Percentiles rank a stretch among this genome's conserved stretches.
phyloP scores from a whole-genome alignment of 2,888 invertebrate species.

The Pediacus dermestoides region DNA sequence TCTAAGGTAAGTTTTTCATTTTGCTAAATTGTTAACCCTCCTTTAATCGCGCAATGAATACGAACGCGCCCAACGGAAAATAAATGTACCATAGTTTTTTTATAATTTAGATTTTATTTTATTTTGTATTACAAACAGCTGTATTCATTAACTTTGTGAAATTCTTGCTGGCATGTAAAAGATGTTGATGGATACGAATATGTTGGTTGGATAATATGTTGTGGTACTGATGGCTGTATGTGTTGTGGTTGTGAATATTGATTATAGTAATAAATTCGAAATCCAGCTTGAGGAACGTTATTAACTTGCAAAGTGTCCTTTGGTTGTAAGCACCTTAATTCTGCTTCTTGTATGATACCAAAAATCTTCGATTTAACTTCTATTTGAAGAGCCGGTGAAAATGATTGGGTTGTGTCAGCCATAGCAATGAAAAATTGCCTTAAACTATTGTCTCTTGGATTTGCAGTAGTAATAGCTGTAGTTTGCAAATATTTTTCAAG shows the following conservation, averaged over 20 bases:
- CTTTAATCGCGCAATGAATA: too few relatives aligned
- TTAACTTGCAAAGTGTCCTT: neutral
- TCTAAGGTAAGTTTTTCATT: slow-evolving; percentile 5
- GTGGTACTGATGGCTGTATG: neutral
- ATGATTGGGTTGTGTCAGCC: slow-evolving; percentile 4
- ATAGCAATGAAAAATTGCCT: slow-evolving; percentile 7
- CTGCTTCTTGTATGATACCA: slow-evolving; percentile 4
- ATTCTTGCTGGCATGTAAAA: slow-evolving; percentile 2
- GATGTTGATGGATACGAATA: slow-evolving; percentile 6
- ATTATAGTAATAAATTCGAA: slow-evolving; percentile 4
- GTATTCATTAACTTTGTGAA: slow-evolving; percentile 6
- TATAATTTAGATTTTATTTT: too few relatives aligned
- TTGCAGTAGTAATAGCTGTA: slow-evolving; percentile 3
- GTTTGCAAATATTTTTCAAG: slow-evolving; percentile 9
- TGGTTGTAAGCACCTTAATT: slow-evolving; percentile 7
- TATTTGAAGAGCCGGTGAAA: slow-evolving; percentile 7
- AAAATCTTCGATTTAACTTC: slow-evolving; percentile 9
- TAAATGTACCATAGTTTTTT: too few relatives aligned
- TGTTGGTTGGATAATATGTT: slow-evolving; percentile 8
- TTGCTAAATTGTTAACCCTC: slow-evolving; percentile 4
- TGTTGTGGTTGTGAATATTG: slow-evolving; percentile 7
- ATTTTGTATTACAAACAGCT: slow-evolving; percentile 7
- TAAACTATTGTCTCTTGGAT: slow-evolving; percentile 1
- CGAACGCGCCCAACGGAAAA: too few relatives aligned
- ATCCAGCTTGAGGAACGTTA: slow-evolving; percentile 6